A percentile compares a stretch with the other conserved stretches of the same genome.
Conservation (phyloP, 92 coral and sea anemone species). For the Palythoa grandiflora region DNA sequence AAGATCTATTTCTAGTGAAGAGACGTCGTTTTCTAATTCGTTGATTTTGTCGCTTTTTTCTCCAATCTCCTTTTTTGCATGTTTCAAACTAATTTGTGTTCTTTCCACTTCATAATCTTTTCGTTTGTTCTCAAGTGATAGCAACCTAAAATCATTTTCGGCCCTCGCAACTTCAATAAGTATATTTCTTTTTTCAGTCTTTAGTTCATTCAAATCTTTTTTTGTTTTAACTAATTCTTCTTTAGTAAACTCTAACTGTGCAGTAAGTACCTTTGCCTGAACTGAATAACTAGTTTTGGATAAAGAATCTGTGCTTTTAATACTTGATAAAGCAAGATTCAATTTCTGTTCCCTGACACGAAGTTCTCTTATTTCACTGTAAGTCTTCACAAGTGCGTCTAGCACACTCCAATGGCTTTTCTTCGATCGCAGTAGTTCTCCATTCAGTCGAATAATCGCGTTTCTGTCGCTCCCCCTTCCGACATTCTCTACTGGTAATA, state of each 20-base stretch:
- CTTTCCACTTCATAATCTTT: slow-evolving; percentile 73
- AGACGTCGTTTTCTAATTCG: slow-evolving; percentile 48
- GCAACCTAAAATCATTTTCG: slow-evolving; percentile 62
- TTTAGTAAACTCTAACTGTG: slow-evolving; percentile 67
- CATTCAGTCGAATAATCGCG: slow-evolving; percentile 81
- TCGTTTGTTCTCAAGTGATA: slow-evolving; percentile 61
- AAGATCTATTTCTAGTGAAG: slow-evolving; percentile 55
- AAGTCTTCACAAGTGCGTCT: slow-evolving; percentile 77
- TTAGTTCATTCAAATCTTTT: slow-evolving; percentile 58
- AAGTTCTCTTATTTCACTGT: slow-evolving; percentile 74
- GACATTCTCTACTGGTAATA: slow-evolving; percentile 35
- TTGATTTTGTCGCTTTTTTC: slow-evolving; percentile 56
- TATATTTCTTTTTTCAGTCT: slow-evolving; percentile 68
- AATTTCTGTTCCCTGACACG: slow-evolving; percentile 74
- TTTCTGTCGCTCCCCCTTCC: slow-evolving; percentile 73
- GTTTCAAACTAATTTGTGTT: slow-evolving; percentile 50
- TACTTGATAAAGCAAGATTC: slow-evolving; percentile 32
- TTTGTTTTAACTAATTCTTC: slow-evolving; percentile 76
- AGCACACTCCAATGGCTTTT: slow-evolving; percentile 79
- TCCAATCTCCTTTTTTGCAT: slow-evolving; percentile 51
- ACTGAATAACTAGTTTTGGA: not conserved
- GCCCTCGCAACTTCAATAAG: slow-evolving; percentile 52
- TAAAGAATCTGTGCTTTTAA: not conserved
- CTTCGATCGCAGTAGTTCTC: slow-evolving; percentile 80
- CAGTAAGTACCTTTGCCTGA: slow-evolving; percentile 28